phyloP scores from a whole-genome alignment of 2,888 invertebrate genomes.

The Drosophila pseudotakahashii region DNA sequence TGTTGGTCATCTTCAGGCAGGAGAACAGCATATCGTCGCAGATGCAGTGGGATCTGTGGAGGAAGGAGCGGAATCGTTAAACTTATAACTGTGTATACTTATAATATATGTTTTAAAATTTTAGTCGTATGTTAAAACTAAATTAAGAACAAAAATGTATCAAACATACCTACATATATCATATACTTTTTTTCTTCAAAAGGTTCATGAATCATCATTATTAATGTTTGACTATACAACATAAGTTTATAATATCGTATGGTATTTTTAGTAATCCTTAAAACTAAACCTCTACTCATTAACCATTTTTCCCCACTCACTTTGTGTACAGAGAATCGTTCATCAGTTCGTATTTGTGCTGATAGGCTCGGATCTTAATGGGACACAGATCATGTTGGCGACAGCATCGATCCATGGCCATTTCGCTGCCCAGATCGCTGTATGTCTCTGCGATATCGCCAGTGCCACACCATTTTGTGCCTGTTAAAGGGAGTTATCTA shows the following conservation, averaged over 20 bases:
- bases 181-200: too few relatives aligned
- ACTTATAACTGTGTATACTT: too few relatives aligned
- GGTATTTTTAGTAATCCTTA: too few relatives aligned
- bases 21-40: conserved; percentile 93
- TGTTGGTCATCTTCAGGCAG: conserved; percentile 91
- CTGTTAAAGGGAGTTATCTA: conserved; percentile 75
- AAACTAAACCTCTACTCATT: too few relatives aligned
- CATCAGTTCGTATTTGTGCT: conserved; percentile 90
- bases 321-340: conserved; percentile 94
- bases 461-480: conserved; percentile 96
- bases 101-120: too few relatives aligned
- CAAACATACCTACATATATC: too few relatives aligned
- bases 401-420: conserved; percentile 92
- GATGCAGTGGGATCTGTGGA: conserved; percentile 90
- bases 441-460: conserved; percentile 94
- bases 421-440: conserved; percentile 91
- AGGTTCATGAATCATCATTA: too few relatives aligned
- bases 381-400: conserved; percentile 96
- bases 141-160: too few relatives aligned
- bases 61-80: not conserved
- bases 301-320: conserved; percentile 82
- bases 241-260: too few relatives aligned
- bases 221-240: too few relatives aligned
- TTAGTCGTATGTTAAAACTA: too few relatives aligned
- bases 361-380: conserved; percentile 87